These are phyloP conservation scores for Euzetes globulus DNA, from an alignment of 2,888 invertebrate species.

Conservation along the genomic window DNA sequence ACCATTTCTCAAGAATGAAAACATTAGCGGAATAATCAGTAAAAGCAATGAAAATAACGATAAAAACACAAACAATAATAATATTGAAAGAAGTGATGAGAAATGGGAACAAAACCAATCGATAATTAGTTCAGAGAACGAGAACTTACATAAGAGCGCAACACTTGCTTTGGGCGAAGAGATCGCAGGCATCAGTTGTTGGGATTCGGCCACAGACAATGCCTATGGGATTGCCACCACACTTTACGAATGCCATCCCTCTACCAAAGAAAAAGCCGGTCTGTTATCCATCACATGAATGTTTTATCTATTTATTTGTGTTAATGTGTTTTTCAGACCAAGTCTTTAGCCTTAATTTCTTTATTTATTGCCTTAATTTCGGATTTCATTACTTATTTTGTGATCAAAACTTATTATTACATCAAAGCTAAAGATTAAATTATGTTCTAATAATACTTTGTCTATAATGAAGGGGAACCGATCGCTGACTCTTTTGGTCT, in stretches of 20 bases:
- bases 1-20: constrained; percentile 10
- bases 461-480: constrained; percentile 62
- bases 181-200: constrained; percentile 53
- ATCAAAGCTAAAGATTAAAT: background rate
- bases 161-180: constrained; percentile 38
- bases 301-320: background rate
- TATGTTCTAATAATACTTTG: background rate
- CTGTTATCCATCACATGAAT: constrained; percentile 30
- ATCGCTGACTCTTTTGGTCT: constrained; percentile 81
- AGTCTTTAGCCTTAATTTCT: constrained; percentile 16
- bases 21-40: constrained; percentile 9
- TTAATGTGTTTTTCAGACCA: background rate
- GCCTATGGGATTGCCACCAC: constrained; percentile 67
- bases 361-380: background rate
- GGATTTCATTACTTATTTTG: background rate
- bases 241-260: constrained; percentile 72
- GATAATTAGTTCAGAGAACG: constrained; percentile 10
- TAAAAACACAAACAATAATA: constrained; percentile 9
- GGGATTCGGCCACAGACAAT: constrained; percentile 55
- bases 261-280: constrained; percentile 58
- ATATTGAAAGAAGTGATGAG: background rate
- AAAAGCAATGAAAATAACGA: constrained; percentile 24
- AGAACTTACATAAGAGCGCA: constrained; percentile 13
- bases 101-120: constrained; percentile 9
- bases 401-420: background rate